Percentiles rank a stretch among this genome's conserved stretches.
phyloP scores from a whole-genome alignment of 2,888 invertebrate species.

The Pomacea canaliculata region DNA sequence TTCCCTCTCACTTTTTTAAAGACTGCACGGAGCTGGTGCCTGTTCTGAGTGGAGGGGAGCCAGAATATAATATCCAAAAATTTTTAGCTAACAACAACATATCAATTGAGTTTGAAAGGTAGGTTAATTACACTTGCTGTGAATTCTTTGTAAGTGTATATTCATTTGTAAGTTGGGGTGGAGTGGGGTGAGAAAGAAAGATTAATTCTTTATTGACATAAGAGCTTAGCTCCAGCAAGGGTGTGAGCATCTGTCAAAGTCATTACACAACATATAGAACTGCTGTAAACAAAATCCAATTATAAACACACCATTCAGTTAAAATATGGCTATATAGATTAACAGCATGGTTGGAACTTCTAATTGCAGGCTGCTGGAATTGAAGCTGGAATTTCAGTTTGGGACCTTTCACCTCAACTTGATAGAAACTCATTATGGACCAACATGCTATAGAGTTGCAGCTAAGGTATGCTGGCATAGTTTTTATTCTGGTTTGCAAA shows the following conservation, averaged over 20 bases:
- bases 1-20: constrained; percentile 23
- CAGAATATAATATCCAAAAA: constrained; percentile 19
- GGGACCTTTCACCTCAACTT: constrained; percentile 93
- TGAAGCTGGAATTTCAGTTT: constrained; percentile 80
- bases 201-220: no score
- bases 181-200: no score
- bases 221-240: no score
- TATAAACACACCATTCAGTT: no score
- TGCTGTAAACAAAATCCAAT: no score
- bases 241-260: no score
- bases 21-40: constrained; percentile 45
- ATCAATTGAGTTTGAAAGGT: constrained; percentile 80
- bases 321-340: no score
- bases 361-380: constrained; percentile 46
- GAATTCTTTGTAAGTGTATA: no score
- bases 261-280: no score
- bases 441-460: constrained; percentile 92
- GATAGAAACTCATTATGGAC: constrained; percentile 87
- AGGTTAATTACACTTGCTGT: constrained; percentile 71
- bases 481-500: not conserved
- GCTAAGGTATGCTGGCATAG: constrained; percentile 72
- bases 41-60: constrained; percentile 24
- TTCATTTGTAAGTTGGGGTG: no score
- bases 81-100: constrained; percentile 75
- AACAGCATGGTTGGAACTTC: not conserved